phyloP scores from a whole-genome alignment of 1,140 invertebrate genomes.

The Neotoxoptera formosana region DNA sequence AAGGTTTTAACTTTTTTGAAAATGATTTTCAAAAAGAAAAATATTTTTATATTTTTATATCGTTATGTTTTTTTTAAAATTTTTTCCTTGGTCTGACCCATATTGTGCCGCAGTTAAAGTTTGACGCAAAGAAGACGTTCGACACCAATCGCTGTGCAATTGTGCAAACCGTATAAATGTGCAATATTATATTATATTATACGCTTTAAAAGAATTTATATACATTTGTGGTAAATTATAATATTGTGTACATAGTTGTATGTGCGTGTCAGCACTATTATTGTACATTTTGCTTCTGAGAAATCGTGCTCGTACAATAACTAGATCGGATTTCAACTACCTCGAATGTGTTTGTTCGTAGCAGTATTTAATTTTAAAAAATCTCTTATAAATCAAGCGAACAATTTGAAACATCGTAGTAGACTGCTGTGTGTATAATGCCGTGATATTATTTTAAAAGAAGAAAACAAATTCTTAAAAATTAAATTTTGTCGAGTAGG shows the following conservation, averaged over 20 bases:
- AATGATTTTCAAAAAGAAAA: too few species aligned
- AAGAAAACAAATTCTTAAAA: not conserved
- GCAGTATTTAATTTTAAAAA: constrained; percentile 13
- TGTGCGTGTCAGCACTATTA: constrained; percentile 16
- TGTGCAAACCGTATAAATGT: not conserved
- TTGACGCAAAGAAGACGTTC: not conserved
- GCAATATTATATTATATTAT: not conserved
- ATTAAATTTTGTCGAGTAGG: not conserved
- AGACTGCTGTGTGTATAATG: not conserved
- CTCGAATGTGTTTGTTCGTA: not conserved
- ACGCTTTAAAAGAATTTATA: not conserved
- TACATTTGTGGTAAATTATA: not conserved
- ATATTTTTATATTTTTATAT: too few species aligned
- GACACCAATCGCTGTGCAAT: not conserved
- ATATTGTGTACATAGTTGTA: not conserved
- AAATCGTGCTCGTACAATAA: not conserved
- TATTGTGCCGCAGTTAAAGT: not conserved
- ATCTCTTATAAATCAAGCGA: constrained; percentile 4
- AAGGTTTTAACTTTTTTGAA: too few species aligned
- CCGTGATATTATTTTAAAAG: not conserved
- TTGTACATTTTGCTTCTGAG: not conserved
- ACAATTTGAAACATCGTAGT: not conserved
- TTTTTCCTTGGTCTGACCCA: too few species aligned
- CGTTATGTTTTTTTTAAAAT: too few species aligned
- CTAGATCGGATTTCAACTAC: constrained; percentile 30